Base-by-base conservation (phyloP, 2,113 vertebrate genomes). In the Callopanchax toddi region DNA sequence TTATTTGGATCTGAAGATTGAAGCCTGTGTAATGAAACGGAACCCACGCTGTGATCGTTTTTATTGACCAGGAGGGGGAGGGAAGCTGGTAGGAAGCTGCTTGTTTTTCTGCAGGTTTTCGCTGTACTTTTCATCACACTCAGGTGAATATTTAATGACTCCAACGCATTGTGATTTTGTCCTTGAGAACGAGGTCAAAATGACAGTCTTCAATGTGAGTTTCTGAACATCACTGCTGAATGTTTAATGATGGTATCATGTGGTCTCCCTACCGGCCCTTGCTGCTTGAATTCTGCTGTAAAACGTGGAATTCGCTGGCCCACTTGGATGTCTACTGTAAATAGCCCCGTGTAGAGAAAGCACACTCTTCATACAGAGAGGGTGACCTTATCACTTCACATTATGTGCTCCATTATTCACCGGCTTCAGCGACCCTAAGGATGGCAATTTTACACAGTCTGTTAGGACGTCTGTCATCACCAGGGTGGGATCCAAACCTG, bases 321-420 rank as follows among this genome's bases (percentile, higher is more conserved):
- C 51, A 46, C 58, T 57, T 40, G 39, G 53, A 36, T 16, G 34
- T 58, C 71, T 71, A 69, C 78, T 74, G 76, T 85, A 79, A 82
- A 88, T 80, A 78, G 59, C 46, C 40, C 62, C 42, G 39, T 60
- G 62, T 21, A 7, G 23, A 59, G 65, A 67, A 55, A 53, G 34
- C 55, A 42, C 1, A 49, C 63, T 71, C 2, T 18, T 25, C 60
- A 67, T 37, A 57, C 74, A 67, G 65, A 65, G 60, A 74, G 80
- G 66, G 76, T 82, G 84, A 85, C 86, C 86, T 88, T 83, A 87
- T 88, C 84, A 76, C 78, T 74, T 85, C 86, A 65, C 73, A 86
- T 88, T 81, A 86, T 86, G 73, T 65, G 77, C 74, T 83, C 81
- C 81, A 87, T 86, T 84, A 87, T 84, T 87, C 83, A 89, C 76